A percentile compares a stretch with the other conserved stretches of the same genome.
Conservation (phyloP, 92 coral and sea anemone genomes). For the Palythoa heliodiscus region DNA sequence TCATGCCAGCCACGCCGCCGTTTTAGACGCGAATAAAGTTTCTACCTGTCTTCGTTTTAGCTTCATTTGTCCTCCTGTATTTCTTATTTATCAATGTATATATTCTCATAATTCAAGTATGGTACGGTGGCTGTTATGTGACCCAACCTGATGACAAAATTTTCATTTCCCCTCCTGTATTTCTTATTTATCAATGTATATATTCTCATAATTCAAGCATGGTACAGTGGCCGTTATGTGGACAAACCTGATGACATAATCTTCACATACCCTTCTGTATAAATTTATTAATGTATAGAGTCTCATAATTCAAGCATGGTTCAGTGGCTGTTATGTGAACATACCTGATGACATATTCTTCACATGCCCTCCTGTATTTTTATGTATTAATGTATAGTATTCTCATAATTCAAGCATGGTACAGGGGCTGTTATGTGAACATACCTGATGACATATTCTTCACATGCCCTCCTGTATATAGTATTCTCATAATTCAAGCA, state of each 20-base stretch:
- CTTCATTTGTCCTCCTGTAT: too few species aligned
- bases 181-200: too few species aligned
- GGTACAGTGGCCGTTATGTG: constrained; percentile 81
- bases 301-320: constrained; percentile 62
- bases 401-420: constrained; percentile 62
- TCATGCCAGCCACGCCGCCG: too few species aligned
- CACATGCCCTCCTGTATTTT: constrained; percentile 54
- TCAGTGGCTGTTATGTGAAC: constrained; percentile 76
- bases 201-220: constrained; percentile 43
- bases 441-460: constrained; percentile 57
- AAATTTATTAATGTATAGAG: too few species aligned
- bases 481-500: constrained; percentile 36
- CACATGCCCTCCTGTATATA: constrained; percentile 53
- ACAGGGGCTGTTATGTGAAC: constrained; percentile 77
- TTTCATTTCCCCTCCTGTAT: constrained; percentile 26
- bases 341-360: constrained; percentile 57
- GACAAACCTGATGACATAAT: constrained; percentile 57
- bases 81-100: too few species aligned
- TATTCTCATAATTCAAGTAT: constrained; percentile 45
- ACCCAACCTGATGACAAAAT: constrained; percentile 55
- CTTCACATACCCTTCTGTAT: constrained; percentile 62
- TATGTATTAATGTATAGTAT: too few species aligned
- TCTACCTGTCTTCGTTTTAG: too few species aligned
- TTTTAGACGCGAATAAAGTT: too few species aligned
- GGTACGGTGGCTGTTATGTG: constrained; percentile 82